Percentiles rank a stretch among this genome's conserved stretches.
phyloP scores from a whole-genome alignment of 2,888 invertebrate genomes.

The Morpho deidamia region DNA sequence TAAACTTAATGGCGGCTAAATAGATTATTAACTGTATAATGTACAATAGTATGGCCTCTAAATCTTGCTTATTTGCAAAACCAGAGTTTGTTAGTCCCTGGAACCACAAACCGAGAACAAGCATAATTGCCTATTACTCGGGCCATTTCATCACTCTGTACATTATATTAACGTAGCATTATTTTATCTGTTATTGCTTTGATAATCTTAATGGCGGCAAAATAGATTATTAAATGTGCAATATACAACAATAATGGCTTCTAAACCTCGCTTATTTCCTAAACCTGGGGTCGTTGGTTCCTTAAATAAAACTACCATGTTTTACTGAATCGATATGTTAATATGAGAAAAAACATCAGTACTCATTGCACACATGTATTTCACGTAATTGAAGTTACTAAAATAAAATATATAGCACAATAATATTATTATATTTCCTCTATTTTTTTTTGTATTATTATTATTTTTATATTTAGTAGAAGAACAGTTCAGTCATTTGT shows the following conservation, averaged over 20 bases:
- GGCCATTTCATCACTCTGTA: not conserved
- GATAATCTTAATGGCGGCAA: conserved; percentile 3
- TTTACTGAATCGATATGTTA: not conserved
- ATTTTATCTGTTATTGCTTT: conserved; percentile 4
- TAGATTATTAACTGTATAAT: conserved; percentile 1
- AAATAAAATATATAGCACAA: no score
- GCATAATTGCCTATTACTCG: conserved; percentile 2
- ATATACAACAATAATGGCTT: not conserved
- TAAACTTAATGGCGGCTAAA: conserved; percentile 2
- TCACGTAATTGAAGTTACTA: no score
- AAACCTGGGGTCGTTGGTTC: not conserved
- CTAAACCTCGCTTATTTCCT: not conserved
- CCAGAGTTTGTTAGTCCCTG: not conserved
- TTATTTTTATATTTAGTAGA: no score
- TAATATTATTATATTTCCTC: no score
- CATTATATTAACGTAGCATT: conserved; percentile 3
- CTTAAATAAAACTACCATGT: not conserved
- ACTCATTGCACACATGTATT: no score
- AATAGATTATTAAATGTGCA: conserved; percentile 1
- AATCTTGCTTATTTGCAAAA: not conserved
- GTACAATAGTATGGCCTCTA: not conserved
- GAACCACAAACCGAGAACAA: not conserved
- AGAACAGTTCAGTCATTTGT: no score
- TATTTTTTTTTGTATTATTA: no score
- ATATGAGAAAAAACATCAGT: not conserved